Evolutionary conservation across 2,888 invertebrate species (phyloP).

Genomic region (Drosophila monieri): DNA sequence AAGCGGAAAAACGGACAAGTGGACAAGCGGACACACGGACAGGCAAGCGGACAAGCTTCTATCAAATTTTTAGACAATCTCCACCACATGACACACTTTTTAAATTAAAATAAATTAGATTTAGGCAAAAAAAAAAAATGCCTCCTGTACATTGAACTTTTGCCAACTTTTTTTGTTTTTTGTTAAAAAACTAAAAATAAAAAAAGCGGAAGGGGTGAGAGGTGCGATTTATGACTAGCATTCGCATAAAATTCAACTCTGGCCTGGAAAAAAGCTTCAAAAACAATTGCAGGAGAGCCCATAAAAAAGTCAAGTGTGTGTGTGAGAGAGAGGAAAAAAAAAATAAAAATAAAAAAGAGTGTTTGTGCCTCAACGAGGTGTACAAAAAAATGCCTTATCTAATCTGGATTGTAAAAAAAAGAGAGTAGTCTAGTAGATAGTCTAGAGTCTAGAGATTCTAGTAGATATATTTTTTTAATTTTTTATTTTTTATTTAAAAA

Average conservation of each 20-base stretch:
- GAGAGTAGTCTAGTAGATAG: too few relatives aligned
- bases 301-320: constrained; percentile 21
- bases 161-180: too few relatives aligned
- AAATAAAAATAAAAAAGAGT: not conserved
- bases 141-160: constrained; percentile 74
- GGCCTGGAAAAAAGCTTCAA: constrained; percentile 53
- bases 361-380: not conserved
- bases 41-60: not conserved
- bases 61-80: not conserved
- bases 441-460: too few relatives aligned
- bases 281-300: constrained; percentile 47
- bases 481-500: too few relatives aligned
- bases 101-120: not conserved
- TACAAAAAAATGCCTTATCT: constrained; percentile 45
- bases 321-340: not conserved
- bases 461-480: too few relatives aligned
- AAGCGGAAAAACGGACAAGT: not conserved
- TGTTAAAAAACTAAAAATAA: constrained; percentile 1
- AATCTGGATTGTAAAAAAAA: constrained; percentile 57
- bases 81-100: not conserved
- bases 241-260: constrained; percentile 58
- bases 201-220: constrained; percentile 28
- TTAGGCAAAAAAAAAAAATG: not conserved
- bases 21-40: not conserved
- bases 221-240: constrained; percentile 58